A percentile compares a stretch with the other conserved stretches of the same genome.
Evolutionary conservation across 2,888 invertebrate species (phyloP).

Genomic region (Rotaria magnacalcarata): DNA sequence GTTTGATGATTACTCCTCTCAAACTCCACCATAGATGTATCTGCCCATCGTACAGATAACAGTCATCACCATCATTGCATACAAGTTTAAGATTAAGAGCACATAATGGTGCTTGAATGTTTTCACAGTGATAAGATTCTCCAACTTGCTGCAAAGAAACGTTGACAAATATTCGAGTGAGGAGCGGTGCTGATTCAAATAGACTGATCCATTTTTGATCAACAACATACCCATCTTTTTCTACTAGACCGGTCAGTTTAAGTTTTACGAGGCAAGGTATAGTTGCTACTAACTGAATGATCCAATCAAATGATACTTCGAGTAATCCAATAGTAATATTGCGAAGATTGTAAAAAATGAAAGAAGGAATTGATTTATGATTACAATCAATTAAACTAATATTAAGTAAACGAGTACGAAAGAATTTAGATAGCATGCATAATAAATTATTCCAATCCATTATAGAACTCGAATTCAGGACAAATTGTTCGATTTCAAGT

Average conservation of each 20-base stretch:
- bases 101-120: background rate
- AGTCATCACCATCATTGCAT: background rate
- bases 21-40: background rate
- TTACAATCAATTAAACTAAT: background rate
- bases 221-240: background rate
- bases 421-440: background rate
- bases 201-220: background rate
- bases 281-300: background rate
- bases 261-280: background rate
- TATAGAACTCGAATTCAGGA: background rate
- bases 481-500: background rate
- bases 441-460: background rate
- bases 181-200: background rate
- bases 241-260: background rate
- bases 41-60: background rate
- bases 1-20: background rate
- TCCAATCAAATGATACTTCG: background rate
- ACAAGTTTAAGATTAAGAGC: background rate
- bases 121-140: background rate
- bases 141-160: background rate
- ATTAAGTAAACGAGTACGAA: background rate
- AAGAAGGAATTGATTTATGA: background rate
- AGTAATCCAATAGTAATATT: background rate
- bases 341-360: background rate
- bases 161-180: background rate